Evolutionary conservation across 2,113 vertebrate species (phyloP).

Genomic region (Zootoca vivipara): DNA sequence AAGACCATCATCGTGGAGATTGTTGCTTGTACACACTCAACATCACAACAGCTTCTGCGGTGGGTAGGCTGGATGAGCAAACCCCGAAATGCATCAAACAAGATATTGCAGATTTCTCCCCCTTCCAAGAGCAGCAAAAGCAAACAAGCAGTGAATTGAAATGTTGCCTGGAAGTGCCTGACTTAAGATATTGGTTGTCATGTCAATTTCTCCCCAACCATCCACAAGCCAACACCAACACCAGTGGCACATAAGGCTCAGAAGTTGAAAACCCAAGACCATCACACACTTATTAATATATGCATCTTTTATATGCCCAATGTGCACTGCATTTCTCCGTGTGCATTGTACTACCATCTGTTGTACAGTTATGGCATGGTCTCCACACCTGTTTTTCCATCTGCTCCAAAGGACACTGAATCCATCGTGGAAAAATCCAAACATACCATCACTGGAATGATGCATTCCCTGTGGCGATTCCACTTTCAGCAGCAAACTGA

Average conservation of each 20-base stretch:
- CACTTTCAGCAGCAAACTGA: not conserved
- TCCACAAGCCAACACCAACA: not conserved
- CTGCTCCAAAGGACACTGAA: constrained; percentile 15
- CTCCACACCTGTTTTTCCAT: constrained; percentile 25
- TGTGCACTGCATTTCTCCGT: not conserved
- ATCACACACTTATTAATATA: not conserved
- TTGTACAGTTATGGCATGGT: constrained; percentile 13
- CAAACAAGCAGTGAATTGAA: not conserved
- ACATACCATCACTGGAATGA: not conserved
- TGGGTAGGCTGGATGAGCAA: not conserved
- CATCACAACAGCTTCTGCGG: too few species aligned
- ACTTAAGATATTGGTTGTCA: not conserved
- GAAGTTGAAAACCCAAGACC: constrained; percentile 8
- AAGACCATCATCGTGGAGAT: not conserved
- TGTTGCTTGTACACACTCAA: not conserved
- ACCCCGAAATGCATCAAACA: not conserved
- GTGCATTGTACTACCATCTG: constrained; percentile 23
- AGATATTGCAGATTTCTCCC: not conserved
- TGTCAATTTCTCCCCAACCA: not conserved
- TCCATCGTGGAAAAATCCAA: not conserved
- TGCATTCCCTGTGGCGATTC: not conserved
- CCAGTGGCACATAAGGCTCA: not conserved
- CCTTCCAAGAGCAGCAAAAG: not conserved
- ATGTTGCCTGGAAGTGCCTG: not conserved
- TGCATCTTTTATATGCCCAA: constrained; percentile 12